phyloP scores from a whole-genome alignment of 2,797 vertebrate species.

The Anguilla anguilla region DNA sequence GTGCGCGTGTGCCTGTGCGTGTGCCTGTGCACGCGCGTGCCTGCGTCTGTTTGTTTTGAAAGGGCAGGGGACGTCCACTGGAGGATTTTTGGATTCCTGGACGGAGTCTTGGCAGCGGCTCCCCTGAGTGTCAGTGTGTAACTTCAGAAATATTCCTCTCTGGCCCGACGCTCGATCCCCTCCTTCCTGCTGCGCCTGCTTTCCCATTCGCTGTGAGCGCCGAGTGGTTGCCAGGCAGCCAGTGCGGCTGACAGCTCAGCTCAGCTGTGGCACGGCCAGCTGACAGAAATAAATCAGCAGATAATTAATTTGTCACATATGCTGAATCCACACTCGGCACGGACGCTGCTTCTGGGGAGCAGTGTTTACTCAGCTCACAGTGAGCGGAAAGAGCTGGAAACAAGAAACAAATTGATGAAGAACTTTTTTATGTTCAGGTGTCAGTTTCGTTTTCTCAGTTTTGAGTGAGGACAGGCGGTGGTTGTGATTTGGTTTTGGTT shows the following conservation, averaged over 20 bases:
- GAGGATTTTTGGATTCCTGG: not conserved
- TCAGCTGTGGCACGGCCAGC: not conserved
- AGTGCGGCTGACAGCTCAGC: not conserved
- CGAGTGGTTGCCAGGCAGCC: not conserved
- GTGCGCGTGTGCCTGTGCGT: not conserved
- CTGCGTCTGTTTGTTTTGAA: constrained; percentile 2
- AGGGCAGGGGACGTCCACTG: not conserved
- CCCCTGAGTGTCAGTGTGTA: not conserved
- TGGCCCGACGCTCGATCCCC: not conserved
- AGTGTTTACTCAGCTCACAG: not conserved
- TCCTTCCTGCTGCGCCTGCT: not conserved
- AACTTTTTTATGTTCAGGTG: not conserved
- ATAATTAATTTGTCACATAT: not conserved
- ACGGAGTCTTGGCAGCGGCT: not conserved
- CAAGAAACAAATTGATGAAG: not conserved
- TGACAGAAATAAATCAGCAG: constrained; percentile 16
- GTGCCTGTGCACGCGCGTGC: constrained; percentile 28
- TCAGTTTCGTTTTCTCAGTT: not conserved
- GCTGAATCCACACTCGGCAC: not conserved
- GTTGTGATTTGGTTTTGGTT: constrained; percentile 24
- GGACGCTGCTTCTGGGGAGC: not conserved
- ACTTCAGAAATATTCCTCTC: not conserved
- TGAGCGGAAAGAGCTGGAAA: not conserved
- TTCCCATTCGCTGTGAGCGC: not conserved
- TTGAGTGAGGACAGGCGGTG: too few relatives aligned